These are phyloP conservation scores for Onychorhynchus coronatus DNA, from an alignment of 2,113 vertebrate species.

Conservation along the genomic window DNA sequence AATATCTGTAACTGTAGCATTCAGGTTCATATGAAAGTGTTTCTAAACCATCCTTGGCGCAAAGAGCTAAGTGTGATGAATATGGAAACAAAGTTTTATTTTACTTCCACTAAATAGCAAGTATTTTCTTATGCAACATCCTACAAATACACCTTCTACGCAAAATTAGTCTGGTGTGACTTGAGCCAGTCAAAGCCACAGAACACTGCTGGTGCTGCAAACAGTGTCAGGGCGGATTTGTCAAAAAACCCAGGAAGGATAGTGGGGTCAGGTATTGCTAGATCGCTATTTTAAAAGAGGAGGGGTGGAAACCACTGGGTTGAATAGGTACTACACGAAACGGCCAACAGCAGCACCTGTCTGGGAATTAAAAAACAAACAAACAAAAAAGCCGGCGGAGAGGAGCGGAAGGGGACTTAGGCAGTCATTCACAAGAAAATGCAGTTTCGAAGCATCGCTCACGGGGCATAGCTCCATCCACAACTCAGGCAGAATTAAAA, in stretches of 20 bases:
- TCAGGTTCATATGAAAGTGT: neutral
- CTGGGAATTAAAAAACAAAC: neutral
- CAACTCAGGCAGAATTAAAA: neutral
- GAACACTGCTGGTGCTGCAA: fast-evolving
- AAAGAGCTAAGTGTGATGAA: neutral
- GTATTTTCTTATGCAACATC: neutral
- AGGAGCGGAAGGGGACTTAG: neutral
- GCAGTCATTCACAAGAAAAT: neutral
- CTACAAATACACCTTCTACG: neutral
- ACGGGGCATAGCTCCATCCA: neutral
- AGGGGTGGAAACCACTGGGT: fast-evolving
- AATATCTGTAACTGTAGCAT: neutral
- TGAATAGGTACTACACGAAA: neutral
- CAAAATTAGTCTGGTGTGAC: neutral
- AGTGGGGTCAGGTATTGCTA: neutral
- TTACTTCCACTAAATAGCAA: neutral
- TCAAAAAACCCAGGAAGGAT: neutral
- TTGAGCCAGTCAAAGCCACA: neutral
- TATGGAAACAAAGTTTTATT: neutral
- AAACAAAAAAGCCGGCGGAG: neutral
- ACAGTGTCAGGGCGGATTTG: neutral
- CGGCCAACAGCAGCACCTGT: neutral
- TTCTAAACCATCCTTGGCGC: neutral
- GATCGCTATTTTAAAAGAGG: neutral
- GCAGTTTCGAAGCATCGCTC: fast-evolving